Conservation (phyloP, 2,888 invertebrate genomes). For the Oscheius sp. region DNA sequence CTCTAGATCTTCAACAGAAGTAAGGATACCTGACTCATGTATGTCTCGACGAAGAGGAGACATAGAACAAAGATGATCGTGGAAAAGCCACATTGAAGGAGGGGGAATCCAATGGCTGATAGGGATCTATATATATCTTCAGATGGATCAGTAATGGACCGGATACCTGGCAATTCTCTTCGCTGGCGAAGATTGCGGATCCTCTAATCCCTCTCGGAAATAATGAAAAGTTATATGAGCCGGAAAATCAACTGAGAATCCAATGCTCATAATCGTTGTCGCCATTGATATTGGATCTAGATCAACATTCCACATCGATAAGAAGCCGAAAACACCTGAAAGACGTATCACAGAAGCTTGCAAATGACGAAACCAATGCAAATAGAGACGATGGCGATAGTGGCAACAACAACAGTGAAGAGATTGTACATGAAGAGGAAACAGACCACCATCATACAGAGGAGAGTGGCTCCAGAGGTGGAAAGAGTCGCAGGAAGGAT, state of each 20-base stretch:
- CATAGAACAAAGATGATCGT: conserved; percentile 62
- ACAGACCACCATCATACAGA: conserved; percentile 65
- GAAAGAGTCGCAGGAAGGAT: conserved; percentile 57
- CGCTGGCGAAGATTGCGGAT: conserved; percentile 47
- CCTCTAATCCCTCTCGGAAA: conserved; percentile 59
- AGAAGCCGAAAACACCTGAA: conserved; percentile 61
- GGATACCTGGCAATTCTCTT: conserved; percentile 51
- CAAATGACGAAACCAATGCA: conserved; percentile 53
- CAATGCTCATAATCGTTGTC: conserved; percentile 61
- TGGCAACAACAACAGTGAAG: conserved; percentile 65
- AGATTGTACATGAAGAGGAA: conserved; percentile 66
- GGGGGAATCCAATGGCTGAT: conserved; percentile 63
- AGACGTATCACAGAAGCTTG: neutral
- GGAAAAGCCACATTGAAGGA: conserved; percentile 64
- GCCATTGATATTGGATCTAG: conserved; percentile 68
- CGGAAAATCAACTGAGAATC: conserved; percentile 67
- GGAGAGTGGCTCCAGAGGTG: conserved; percentile 52
- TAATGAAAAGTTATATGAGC: conserved; percentile 68
- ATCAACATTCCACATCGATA: conserved; percentile 63
- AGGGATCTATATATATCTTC: conserved; percentile 53
- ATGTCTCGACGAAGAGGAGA: conserved; percentile 62
- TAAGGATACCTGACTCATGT: conserved; percentile 59
- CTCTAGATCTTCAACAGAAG: neutral
- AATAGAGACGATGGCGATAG: conserved; percentile 64
- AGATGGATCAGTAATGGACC: neutral